Conservation (phyloP, 2,888 invertebrate genomes). For the Cosmorhoe ocellata region DNA sequence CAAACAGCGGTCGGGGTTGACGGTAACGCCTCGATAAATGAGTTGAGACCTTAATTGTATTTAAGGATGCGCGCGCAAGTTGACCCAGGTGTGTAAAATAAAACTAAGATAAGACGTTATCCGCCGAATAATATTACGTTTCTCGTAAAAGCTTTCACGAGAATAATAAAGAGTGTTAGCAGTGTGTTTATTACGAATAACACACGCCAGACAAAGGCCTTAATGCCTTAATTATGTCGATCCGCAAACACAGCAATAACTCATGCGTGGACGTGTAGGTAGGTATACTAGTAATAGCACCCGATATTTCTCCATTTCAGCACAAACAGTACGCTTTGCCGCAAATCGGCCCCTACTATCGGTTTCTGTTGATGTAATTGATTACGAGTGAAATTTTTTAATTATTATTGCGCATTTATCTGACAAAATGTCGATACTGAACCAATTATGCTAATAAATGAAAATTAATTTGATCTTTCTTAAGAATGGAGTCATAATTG, state of each 20-base stretch:
- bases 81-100: too few species aligned
- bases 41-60: too few species aligned
- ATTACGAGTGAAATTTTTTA: too few species aligned
- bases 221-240: conserved; percentile 30
- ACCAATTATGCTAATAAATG: too few species aligned
- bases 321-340: conserved; percentile 47
- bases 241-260: conserved; percentile 22
- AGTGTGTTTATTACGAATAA: conserved; percentile 9
- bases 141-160: conserved; percentile 2
- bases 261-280: background rate
- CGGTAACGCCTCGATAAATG: too few species aligned
- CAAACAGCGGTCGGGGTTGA: too few species aligned
- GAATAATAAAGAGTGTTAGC: conserved; percentile 6
- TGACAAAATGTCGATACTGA: too few species aligned
- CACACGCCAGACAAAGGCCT: conserved; percentile 19
- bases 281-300: background rate
- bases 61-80: too few species aligned
- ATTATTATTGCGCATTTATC: too few species aligned
- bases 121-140: background rate
- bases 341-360: conserved; percentile 44
- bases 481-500: too few species aligned
- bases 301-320: conserved; percentile 44
- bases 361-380: conserved; percentile 6
- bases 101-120: too few species aligned
- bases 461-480: too few species aligned